A percentile compares a stretch with the other conserved stretches of the same genome.
Conservation (phyloP, 2,797 vertebrate genomes). For the Loriculus beryllinus region DNA sequence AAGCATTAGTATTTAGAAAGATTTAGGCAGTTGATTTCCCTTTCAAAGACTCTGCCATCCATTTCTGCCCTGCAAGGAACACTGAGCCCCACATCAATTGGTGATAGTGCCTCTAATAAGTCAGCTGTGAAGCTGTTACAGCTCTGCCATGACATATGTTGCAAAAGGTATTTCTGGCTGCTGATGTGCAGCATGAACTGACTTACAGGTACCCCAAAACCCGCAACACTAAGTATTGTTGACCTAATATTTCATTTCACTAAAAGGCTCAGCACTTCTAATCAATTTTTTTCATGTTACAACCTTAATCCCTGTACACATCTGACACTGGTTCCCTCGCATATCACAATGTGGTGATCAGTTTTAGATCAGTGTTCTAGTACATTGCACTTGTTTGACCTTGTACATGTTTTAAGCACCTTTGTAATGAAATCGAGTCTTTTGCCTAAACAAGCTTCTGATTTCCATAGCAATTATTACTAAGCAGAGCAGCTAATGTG, state of each 20-base stretch:
- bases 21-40: neutral
- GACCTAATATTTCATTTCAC: neutral
- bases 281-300: neutral
- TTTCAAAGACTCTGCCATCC: neutral
- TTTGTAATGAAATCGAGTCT: conserved; percentile 21
- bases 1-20: neutral
- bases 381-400: conserved; percentile 1
- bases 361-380: neutral
- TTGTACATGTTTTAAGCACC: conserved; percentile 17
- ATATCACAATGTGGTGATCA: neutral
- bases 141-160: neutral
- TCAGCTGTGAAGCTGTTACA: neutral
- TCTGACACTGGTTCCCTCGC: neutral
- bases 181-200: neutral
- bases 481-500: neutral
- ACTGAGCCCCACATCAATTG: neutral
- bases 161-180: neutral
- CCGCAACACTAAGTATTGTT: neutral
- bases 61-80: neutral
- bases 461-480: conserved; percentile 8
- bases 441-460: conserved; percentile 4
- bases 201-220: neutral
- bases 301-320: neutral
- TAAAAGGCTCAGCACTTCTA: neutral
- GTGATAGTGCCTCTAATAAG: neutral